Evolutionary conservation across 2,797 vertebrate species (phyloP).

Genomic region (Hemitrygon akajei): DNA sequence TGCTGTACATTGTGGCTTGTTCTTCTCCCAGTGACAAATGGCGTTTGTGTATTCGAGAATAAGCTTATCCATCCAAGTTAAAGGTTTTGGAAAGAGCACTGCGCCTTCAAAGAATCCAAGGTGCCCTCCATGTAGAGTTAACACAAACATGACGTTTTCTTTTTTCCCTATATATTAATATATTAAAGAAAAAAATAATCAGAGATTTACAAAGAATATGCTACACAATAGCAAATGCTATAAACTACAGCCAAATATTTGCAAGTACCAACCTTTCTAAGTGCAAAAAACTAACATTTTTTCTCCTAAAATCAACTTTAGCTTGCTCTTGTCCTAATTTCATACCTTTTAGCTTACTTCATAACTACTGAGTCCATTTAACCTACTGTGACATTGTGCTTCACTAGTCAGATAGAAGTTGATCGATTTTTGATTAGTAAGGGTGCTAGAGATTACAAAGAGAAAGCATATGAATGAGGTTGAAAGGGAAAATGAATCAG

Average conservation of each 20-base stretch:
- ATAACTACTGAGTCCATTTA: not conserved
- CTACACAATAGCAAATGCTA: not conserved
- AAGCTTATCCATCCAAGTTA: conserved; percentile 98
- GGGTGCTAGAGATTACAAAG: no score
- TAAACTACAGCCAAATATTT: not conserved
- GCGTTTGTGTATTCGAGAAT: conserved; percentile 81
- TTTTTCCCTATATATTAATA: conserved; percentile 82
- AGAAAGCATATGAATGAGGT: no score
- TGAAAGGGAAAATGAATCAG: no score
- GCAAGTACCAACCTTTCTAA: not conserved
- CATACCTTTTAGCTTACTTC: not conserved
- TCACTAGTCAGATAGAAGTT: no score
- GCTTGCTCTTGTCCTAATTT: not conserved
- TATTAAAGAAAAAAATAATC: not conserved
- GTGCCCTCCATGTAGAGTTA: conserved; percentile 88
- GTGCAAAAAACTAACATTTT: not conserved
- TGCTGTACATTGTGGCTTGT: conserved; percentile 75
- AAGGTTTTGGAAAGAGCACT: conserved; percentile 81
- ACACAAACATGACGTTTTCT: conserved; percentile 81
- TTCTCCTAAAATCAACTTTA: not conserved
- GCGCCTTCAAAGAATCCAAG: conserved; percentile 94
- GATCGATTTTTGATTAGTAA: no score
- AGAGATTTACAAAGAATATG: not conserved
- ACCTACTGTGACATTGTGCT: not conserved
- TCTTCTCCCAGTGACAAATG: conserved; percentile 88